Conservation (phyloP, 2,888 invertebrate species). For the Diabrotica balteata region DNA sequence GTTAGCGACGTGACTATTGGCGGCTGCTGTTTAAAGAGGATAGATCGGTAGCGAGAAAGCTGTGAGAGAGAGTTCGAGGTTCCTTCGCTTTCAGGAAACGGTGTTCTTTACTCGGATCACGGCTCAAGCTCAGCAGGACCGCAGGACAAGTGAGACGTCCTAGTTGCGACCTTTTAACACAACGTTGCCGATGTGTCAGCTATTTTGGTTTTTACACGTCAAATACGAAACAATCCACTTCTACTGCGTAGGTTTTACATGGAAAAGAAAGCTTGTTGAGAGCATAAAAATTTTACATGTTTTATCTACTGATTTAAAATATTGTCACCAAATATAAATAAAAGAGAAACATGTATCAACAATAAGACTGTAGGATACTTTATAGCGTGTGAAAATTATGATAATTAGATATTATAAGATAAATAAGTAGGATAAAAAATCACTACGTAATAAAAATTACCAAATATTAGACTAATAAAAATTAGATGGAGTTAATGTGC, state of each 20-base stretch:
- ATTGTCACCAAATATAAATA: no score
- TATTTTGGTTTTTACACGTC: no score
- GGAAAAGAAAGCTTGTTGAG: not conserved
- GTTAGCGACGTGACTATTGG: not conserved
- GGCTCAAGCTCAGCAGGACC: constrained; percentile 32
- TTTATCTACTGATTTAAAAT: no score
- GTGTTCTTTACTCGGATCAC: constrained; percentile 42
- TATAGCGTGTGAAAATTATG: no score
- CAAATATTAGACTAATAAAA: no score
- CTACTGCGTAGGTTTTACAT: not conserved
- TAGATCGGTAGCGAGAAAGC: constrained; percentile 38
- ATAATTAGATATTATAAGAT: no score
- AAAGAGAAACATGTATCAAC: no score
- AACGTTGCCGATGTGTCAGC: constrained; percentile 15
- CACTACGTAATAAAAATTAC: no score
- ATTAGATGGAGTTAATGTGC: no score
- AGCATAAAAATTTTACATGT: not conserved
- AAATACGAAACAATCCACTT: no score
- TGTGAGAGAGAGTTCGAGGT: constrained; percentile 5
- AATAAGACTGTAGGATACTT: no score
- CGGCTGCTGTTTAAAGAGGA: constrained; percentile 43
- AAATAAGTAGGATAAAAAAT: no score
- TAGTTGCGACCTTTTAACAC: constrained; percentile 29
- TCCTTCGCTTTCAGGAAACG: constrained; percentile 37
- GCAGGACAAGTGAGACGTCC: constrained; percentile 38